Evolutionary conservation across 2,113 vertebrate species (phyloP).

Genomic region (Eurypyga helias): DNA sequence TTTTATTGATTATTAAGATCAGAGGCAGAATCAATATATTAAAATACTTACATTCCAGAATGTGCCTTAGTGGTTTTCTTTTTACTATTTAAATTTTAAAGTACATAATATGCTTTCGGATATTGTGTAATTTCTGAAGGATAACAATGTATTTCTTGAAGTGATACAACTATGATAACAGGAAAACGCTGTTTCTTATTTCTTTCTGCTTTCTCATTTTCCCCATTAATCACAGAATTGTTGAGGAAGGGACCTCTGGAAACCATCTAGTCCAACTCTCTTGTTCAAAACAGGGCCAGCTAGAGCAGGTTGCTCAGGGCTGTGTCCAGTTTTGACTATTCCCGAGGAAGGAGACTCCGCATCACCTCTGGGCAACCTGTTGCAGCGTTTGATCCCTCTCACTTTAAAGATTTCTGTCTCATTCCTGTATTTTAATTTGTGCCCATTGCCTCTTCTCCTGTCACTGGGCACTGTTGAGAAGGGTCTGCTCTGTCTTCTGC

Average conservation of each 20-base stretch:
- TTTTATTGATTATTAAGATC: not conserved
- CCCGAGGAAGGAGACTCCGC: not conserved
- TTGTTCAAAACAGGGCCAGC: not conserved
- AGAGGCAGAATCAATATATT: not conserved
- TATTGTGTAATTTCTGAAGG: not conserved
- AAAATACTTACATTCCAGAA: not conserved
- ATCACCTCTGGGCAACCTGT: not conserved
- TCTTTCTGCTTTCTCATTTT: not conserved
- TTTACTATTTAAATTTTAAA: not conserved
- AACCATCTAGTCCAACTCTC: fast-evolving
- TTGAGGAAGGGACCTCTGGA: not conserved
- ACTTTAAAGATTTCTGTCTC: not conserved
- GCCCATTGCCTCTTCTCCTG: not conserved
- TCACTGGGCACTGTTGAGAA: not conserved
- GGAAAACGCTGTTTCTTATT: not conserved
- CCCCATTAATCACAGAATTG: not conserved
- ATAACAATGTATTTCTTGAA: not conserved
- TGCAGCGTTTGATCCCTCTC: not conserved
- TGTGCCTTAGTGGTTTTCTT: not conserved
- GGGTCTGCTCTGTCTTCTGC: not conserved
- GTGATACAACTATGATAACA: not conserved
- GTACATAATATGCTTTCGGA: not conserved
- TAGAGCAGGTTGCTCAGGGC: not conserved
- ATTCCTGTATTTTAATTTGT: not conserved
- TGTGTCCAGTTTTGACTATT: not conserved